phyloP scores from a whole-genome alignment of 2,797 vertebrate genomes.

The Allobates femoralis region DNA sequence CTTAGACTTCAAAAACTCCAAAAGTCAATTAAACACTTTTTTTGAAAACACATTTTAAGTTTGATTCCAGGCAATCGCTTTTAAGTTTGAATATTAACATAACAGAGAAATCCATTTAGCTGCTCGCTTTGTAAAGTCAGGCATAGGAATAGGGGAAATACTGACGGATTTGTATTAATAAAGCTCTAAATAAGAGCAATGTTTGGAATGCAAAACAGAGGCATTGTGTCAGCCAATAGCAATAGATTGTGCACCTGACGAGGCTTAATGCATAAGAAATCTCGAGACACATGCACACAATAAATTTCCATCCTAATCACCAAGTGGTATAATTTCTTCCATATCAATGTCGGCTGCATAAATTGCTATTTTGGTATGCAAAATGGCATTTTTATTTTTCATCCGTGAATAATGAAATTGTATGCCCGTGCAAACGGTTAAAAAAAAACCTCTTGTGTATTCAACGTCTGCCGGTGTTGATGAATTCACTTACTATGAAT shows the following conservation, averaged over 20 bases:
- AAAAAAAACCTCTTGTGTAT: slow-evolving; percentile 78
- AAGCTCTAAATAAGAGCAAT: slow-evolving; percentile 47
- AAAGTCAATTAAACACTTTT: slow-evolving; percentile 51
- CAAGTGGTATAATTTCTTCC: slow-evolving; percentile 81
- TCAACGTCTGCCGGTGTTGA: slow-evolving; percentile 84
- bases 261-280: slow-evolving; percentile 70
- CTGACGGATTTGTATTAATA: slow-evolving; percentile 48
- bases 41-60: slow-evolving; percentile 21
- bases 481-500: slow-evolving; percentile 91
- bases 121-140: slow-evolving; percentile 34
- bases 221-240: slow-evolving; percentile 71
- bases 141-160: slow-evolving; percentile 32
- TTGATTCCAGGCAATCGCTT: slow-evolving; percentile 49
- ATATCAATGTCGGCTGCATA: slow-evolving; percentile 87
- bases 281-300: slow-evolving; percentile 68
- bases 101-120: slow-evolving; percentile 54
- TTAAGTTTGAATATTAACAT: slow-evolving; percentile 50
- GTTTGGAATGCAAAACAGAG: slow-evolving; percentile 35
- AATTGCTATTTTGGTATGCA: slow-evolving; percentile 93
- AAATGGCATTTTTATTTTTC: slow-evolving; percentile 76
- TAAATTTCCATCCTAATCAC: slow-evolving; percentile 75
- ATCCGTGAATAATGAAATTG: slow-evolving; percentile 86
- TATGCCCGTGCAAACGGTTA: slow-evolving; percentile 91
- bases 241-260: slow-evolving; percentile 64
- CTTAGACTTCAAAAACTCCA: slow-evolving; percentile 31